A percentile compares a stretch with the other conserved stretches of the same genome.
phyloP scores from a whole-genome alignment of 2,888 invertebrate genomes.

The Pimpla rufipes region DNA sequence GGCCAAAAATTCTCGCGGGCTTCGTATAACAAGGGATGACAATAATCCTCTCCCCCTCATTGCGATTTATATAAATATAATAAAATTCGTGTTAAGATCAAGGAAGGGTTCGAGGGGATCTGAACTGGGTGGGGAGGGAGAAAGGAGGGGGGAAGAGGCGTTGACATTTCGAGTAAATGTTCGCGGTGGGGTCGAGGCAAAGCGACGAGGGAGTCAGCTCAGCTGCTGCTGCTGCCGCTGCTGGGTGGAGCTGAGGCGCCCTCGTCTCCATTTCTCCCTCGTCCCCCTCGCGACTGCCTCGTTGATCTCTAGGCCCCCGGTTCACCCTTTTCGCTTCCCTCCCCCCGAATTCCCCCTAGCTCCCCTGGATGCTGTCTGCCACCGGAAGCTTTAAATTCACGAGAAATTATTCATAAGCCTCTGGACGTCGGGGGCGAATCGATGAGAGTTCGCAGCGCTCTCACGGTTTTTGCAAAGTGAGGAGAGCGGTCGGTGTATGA shows the following conservation, averaged over 20 bases:
- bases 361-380: slow-evolving; percentile 35
- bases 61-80: slow-evolving; percentile 45
- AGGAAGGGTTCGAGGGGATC: slow-evolving; percentile 43
- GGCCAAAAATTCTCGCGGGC: background rate
- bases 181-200: slow-evolving; percentile 37
- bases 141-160: too few species aligned
- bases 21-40: slow-evolving; percentile 12
- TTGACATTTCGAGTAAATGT: slow-evolving; percentile 51
- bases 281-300: slow-evolving; percentile 32
- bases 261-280: slow-evolving; percentile 41
- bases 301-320: slow-evolving; percentile 29
- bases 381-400: slow-evolving; percentile 63
- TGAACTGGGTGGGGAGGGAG: too few species aligned
- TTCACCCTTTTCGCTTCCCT: slow-evolving; percentile 18
- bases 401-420: slow-evolving; percentile 65
- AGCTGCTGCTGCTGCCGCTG: slow-evolving; percentile 57
- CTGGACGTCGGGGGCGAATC: slow-evolving; percentile 59
- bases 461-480: slow-evolving; percentile 17
- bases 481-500: background rate
- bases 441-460: slow-evolving; percentile 53
- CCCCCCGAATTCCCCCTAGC: too few species aligned
- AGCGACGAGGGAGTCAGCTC: slow-evolving; percentile 56
- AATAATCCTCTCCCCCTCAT: slow-evolving; percentile 16
- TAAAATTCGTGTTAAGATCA: slow-evolving; percentile 43
- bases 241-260: slow-evolving; percentile 41